phyloP scores from a whole-genome alignment of 2,113 vertebrate genomes.

The Laticauda colubrina region DNA sequence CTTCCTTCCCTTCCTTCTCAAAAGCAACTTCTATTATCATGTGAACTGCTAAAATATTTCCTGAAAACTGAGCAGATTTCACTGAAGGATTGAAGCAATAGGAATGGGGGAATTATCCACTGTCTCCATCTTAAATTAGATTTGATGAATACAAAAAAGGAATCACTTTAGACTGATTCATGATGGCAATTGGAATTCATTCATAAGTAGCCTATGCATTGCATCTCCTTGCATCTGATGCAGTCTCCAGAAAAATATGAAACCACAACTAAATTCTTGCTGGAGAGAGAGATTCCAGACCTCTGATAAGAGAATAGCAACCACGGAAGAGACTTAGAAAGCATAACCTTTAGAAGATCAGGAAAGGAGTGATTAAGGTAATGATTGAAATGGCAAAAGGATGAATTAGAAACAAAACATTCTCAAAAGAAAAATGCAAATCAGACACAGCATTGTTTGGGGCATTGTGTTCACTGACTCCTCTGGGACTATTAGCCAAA shows the following conservation, averaged over 20 bases:
- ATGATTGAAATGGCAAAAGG: constrained; percentile 45
- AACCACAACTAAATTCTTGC: background rate
- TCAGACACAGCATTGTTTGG: background rate
- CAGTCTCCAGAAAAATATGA: background rate
- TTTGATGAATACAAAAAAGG: background rate
- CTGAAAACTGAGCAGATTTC: background rate
- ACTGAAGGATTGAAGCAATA: background rate
- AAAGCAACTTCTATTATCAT: background rate
- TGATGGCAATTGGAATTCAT: background rate
- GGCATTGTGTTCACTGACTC: too few relatives aligned
- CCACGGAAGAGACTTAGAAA: background rate
- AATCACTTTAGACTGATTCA: background rate
- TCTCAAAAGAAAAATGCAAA: background rate
- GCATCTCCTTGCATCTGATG: background rate
- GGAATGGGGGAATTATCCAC: background rate
- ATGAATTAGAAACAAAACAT: constrained; percentile 33
- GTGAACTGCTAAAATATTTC: background rate
- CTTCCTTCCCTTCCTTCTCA: background rate
- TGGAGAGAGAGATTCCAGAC: background rate
- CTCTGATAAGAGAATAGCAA: background rate
- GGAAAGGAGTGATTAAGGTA: constrained; percentile 46
- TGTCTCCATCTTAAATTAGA: background rate
- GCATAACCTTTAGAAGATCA: background rate
- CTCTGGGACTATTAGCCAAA: accelerated
- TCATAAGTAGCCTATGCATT: background rate